A percentile compares a stretch with the other conserved stretches of the same genome.
Conservation (phyloP, 2,888 invertebrate genomes). For the Philereme transversata region DNA sequence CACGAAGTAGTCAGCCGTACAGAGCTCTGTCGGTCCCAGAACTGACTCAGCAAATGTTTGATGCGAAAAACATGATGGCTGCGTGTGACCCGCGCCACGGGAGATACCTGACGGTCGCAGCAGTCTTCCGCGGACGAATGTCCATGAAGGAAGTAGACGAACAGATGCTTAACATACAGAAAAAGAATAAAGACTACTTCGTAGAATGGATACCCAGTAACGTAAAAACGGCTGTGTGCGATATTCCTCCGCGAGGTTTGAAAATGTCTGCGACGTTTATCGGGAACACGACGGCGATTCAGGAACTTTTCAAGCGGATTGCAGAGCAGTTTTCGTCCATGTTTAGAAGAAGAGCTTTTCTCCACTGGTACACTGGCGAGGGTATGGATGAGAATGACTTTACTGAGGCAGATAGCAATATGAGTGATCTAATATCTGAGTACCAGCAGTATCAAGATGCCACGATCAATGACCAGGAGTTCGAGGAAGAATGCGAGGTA, state of each 20-base stretch:
- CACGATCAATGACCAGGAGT: conserved; percentile 91
- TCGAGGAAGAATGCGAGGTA: conserved; percentile 81
- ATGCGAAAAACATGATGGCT: conserved; percentile 98
- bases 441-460: conserved; percentile 97
- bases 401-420: conserved; percentile 96
- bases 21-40: conserved; percentile 94
- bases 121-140: conserved; percentile 94
- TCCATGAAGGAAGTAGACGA: conserved; percentile 96
- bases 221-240: conserved; percentile 91
- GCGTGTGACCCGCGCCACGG: conserved; percentile 96
- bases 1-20: conserved; percentile 92
- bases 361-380: conserved; percentile 98
- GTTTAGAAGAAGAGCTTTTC: conserved; percentile 97
- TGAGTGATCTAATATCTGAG: conserved; percentile 94
- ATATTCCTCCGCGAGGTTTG: conserved; percentile 88
- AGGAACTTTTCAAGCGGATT: conserved; percentile 93
- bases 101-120: conserved; percentile 93
- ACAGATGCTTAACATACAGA: conserved; percentile 90
- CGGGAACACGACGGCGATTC: conserved; percentile 93
- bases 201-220: conserved; percentile 93
- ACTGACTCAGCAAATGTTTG: conserved; percentile 94
- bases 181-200: conserved; percentile 89
- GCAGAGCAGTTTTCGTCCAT: conserved; percentile 94
- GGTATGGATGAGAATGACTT: conserved; percentile 98
- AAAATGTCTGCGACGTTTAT: conserved; percentile 95